Evolutionary conservation across 2,797 vertebrate genomes (phyloP).

Genomic region (Molossus molossus): DNA sequence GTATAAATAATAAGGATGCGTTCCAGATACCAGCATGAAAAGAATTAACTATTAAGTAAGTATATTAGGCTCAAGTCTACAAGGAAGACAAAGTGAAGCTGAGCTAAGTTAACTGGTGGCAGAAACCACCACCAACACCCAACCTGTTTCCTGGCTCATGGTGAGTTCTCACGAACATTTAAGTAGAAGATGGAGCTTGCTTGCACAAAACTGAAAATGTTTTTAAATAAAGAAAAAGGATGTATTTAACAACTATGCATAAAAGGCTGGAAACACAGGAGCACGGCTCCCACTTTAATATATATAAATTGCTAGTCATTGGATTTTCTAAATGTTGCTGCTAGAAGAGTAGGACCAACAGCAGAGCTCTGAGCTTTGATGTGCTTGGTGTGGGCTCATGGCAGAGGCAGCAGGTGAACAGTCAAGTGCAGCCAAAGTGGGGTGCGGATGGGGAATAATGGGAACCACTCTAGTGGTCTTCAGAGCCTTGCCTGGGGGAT

Average conservation of each 20-base stretch:
- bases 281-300: rapidly evolving
- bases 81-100: background rate
- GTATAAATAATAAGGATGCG: background rate
- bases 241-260: background rate
- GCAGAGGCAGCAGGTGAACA: background rate
- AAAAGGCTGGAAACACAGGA: background rate
- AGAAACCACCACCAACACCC: no score
- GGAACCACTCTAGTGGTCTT: background rate
- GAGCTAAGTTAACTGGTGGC: background rate
- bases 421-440: background rate
- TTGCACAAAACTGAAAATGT: background rate
- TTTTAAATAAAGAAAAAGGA: background rate
- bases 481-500: background rate
- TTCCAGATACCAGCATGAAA: background rate
- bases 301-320: no score
- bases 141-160: rapidly evolving
- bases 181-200: background rate
- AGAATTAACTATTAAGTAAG: background rate
- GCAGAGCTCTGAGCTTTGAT: rapidly evolving
- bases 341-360: background rate
- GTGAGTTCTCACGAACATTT: background rate
- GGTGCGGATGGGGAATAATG: background rate
- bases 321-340: background rate
- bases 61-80: background rate
- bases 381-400: rapidly evolving